phyloP scores from a whole-genome alignment of 2,113 vertebrate genomes.

The Paradoxurus hermaphroditus region DNA sequence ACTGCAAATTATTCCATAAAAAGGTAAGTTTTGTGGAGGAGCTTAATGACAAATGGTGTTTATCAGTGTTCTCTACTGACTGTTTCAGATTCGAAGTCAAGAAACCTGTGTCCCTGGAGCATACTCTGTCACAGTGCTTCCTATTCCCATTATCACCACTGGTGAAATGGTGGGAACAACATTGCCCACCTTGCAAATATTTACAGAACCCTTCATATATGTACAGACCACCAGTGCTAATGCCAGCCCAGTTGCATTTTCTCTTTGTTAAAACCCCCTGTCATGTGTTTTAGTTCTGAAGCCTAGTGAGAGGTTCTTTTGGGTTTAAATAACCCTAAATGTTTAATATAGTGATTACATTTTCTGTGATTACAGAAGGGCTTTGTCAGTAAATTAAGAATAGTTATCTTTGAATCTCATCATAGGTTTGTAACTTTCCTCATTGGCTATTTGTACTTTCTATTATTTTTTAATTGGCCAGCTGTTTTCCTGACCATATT shows the following conservation, averaged over 20 bases:
- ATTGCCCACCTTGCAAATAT: background rate
- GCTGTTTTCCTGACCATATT: background rate
- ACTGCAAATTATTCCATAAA: background rate
- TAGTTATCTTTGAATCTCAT: background rate
- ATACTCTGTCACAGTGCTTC: background rate
- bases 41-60: background rate
- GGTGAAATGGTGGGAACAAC: background rate
- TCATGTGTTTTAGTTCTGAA: background rate
- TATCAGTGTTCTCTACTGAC: background rate
- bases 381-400: background rate
- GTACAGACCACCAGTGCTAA: background rate
- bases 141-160: background rate
- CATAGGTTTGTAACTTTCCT: background rate
- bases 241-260: background rate
- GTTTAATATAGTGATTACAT: background rate
- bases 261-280: background rate
- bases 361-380: background rate
- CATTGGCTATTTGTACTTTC: background rate
- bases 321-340: background rate
- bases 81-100: background rate
- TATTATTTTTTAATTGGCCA: slow-evolving; percentile 6
- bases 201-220: background rate
- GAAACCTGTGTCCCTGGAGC: background rate
- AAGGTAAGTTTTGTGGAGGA: background rate
- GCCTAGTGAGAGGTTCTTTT: background rate